Conservation (phyloP, 2,888 invertebrate genomes). For the Drosophila prolongata region DNA sequence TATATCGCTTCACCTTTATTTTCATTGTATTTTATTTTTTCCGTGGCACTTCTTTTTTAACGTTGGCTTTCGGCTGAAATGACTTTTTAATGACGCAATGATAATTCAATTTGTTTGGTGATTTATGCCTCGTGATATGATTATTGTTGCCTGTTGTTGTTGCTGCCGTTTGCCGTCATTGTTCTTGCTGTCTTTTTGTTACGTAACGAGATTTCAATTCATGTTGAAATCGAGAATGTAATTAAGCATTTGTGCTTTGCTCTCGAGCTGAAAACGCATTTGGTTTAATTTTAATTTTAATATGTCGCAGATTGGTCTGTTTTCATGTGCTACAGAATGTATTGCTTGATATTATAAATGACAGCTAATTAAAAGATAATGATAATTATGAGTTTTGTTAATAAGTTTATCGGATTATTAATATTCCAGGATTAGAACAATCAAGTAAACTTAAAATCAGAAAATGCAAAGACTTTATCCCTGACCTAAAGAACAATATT, state of each 20-base stretch:
- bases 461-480: no score
- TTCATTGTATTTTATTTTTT: slow-evolving; percentile 26
- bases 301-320: slow-evolving; percentile 29
- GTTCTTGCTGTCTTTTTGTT: slow-evolving; percentile 41
- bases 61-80: slow-evolving; percentile 55
- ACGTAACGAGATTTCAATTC: slow-evolving; percentile 66
- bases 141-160: slow-evolving; percentile 25
- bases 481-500: no score
- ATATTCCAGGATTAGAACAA: no score
- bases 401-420: no score
- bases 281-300: slow-evolving; percentile 22
- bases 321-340: slow-evolving; percentile 35
- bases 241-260: slow-evolving; percentile 31
- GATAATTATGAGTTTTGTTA: no score
- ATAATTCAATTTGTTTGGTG: slow-evolving; percentile 78
- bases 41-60: slow-evolving; percentile 17
- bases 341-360: slow-evolving; percentile 13
- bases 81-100: slow-evolving; percentile 80
- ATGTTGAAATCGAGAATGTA: slow-evolving; percentile 52
- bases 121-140: slow-evolving; percentile 69
- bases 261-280: slow-evolving; percentile 13
- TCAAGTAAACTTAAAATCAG: no score
- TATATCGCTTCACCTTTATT: slow-evolving; percentile 72
- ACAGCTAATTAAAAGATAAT: not conserved
- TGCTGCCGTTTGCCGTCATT: slow-evolving; percentile 10